Base-by-base conservation (phyloP, 1,140 invertebrate species). In the Drosophila santomea region DNA sequence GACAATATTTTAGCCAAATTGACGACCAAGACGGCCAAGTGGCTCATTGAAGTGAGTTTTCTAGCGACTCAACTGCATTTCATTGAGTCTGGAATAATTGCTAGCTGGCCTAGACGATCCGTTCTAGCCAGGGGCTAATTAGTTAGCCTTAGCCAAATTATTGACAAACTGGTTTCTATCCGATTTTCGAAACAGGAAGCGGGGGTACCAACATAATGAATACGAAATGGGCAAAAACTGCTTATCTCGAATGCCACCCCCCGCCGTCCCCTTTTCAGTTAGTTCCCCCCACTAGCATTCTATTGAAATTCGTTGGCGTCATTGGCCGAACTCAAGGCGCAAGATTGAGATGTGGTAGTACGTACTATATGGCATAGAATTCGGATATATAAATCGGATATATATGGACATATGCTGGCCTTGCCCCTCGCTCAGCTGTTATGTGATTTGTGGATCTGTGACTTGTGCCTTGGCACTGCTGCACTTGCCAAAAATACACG, bases 401-500 rank as follows among this genome's bases (percentile, higher is more conserved):
- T 25, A 4, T 25, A 25, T 4, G 4, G 36, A 7, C 7, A 32
- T 32, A 32, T 32, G 32, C 32, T 86, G 82, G 79, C 82, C 82
- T 86, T 82, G 79, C 82, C 59, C 71, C 74, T 68, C 80, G 66
- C 61, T 88, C 83, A 88, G 83, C 84, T 88, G 83, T 85, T 85
- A 86, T 85, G 78, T 86, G 78, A 83, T 75, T 74, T 83, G 58
- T 57, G 32, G 78, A 83, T 75, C 71, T 83, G 58, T 57, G 32
- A 25, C 64, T 50, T 83, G 58, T 57, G 32, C 15, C 64, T 50
- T 52, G 39, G 47, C 47, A 43, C 28, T 78, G 51, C 60, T 52
- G 15, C 60, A 67, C 56, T 83, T 88, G 83, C 83, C 84, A 88
- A 28, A 74, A 73, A 78, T 20, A 47, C 39, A 44, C 17, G 23